These are phyloP conservation scores for Trypoxylon attenuatum DNA, from an alignment of 2,888 invertebrate species.

Conservation along the genomic window DNA sequence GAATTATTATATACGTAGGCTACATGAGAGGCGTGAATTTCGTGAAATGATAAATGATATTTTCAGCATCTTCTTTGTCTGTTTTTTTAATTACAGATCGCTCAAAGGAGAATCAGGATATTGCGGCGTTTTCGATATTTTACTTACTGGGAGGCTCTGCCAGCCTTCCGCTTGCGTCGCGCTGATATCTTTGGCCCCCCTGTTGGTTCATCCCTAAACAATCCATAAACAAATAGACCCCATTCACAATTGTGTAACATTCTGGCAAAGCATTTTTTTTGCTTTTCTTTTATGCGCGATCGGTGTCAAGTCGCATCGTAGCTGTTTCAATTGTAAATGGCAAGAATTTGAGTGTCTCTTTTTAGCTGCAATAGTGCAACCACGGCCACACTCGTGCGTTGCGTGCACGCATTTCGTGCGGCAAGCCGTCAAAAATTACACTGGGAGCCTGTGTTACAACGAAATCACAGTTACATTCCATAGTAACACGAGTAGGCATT, in stretches of 20 bases:
- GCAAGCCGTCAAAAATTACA: constrained; percentile 25
- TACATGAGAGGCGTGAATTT: constrained; percentile 23
- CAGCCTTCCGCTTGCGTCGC: constrained; percentile 75
- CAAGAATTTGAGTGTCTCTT: neutral
- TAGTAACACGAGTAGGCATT: constrained; percentile 22
- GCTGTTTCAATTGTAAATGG: neutral
- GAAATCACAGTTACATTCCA: constrained; percentile 14
- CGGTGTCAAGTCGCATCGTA: neutral
- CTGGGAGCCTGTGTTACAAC: constrained; percentile 21
- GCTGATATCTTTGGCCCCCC: constrained; percentile 79
- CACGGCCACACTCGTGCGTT: constrained; percentile 22
- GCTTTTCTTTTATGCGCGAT: neutral
- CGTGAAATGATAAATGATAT: constrained; percentile 53
- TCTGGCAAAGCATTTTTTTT: constrained; percentile 25
- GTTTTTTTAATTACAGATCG: constrained; percentile 43
- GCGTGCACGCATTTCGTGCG: constrained; percentile 36
- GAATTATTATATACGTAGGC: neutral
- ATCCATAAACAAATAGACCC: constrained; percentile 73
- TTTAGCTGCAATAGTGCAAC: constrained; percentile 12
- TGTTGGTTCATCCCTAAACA: constrained; percentile 80
- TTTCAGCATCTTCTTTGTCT: constrained; percentile 53
- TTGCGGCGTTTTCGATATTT: constrained; percentile 60
- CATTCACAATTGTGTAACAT: constrained; percentile 66
- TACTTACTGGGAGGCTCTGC: constrained; percentile 75
- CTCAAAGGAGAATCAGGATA: constrained; percentile 55